These are phyloP conservation scores for Dasyprocta punctata DNA, from an alignment of 2,113 vertebrate genomes.

Conservation along the genomic window DNA sequence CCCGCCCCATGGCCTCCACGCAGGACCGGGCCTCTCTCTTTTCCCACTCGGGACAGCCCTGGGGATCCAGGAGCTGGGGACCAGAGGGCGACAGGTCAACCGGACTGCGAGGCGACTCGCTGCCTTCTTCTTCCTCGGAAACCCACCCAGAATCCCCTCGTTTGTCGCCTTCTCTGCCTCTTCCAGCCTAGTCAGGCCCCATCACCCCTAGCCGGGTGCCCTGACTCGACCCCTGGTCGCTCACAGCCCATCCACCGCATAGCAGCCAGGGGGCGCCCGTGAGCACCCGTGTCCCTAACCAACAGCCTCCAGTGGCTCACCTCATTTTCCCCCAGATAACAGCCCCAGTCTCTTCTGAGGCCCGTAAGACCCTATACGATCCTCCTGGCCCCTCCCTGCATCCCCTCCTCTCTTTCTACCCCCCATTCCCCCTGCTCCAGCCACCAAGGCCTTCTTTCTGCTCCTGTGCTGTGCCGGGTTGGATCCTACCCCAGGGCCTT, in stretches of 20 bases:
- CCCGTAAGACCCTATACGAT: neutral
- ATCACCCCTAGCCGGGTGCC: neutral
- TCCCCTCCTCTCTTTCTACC: too few relatives aligned
- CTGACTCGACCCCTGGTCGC: rapidly evolving
- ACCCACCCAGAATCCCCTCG: neutral
- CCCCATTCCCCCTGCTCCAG: neutral
- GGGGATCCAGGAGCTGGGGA: neutral
- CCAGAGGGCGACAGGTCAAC: too few relatives aligned
- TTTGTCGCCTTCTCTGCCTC: neutral
- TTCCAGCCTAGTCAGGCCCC: neutral
- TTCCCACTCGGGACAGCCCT: neutral
- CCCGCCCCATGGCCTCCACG: neutral
- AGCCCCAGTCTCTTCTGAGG: neutral
- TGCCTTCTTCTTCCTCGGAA: neutral
- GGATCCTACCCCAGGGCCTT: constrained; percentile 10
- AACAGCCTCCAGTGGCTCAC: neutral
- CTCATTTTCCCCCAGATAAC: neutral
- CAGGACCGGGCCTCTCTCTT: neutral
- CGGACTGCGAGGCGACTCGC: rapidly evolving
- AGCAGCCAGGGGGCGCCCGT: neutral
- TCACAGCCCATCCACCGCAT: neutral
- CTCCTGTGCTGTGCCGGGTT: neutral
- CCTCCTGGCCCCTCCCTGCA: too few relatives aligned
- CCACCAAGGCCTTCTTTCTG: neutral
- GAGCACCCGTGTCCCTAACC: neutral